Conservation (phyloP, 1,140 invertebrate genomes). For the Mactra quadrangularis region DNA sequence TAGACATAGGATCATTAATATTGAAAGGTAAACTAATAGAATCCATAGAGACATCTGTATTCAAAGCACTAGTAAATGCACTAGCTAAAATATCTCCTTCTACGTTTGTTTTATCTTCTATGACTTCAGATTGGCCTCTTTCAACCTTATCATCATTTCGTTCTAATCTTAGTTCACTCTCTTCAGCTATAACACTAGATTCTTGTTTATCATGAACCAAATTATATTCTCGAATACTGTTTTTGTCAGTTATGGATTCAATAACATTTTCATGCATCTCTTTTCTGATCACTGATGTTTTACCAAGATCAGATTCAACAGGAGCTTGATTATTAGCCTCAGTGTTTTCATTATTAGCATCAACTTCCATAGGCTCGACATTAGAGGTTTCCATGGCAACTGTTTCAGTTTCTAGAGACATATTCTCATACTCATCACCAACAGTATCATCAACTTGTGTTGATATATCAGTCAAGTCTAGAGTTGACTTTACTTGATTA, state of each 20-base stretch:
- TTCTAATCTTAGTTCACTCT: background rate
- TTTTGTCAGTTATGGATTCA: background rate
- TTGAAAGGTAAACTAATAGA: slow-evolving; percentile 22
- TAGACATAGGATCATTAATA: background rate
- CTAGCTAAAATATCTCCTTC: slow-evolving; percentile 47
- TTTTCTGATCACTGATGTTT: no score
- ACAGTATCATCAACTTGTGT: no score
- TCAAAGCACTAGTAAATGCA: slow-evolving; percentile 40
- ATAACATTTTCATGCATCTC: background rate
- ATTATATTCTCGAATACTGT: background rate
- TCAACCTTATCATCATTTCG: background rate
- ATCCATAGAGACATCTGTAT: slow-evolving; percentile 48
- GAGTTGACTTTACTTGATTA: no score
- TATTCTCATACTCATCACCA: no score
- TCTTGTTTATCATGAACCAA: background rate
- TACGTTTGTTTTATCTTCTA: background rate
- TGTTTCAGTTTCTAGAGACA: background rate
- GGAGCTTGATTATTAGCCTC: no score
- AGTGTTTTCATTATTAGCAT: no score
- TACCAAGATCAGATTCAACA: no score
- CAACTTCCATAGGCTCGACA: background rate
- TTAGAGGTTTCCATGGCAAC: background rate
- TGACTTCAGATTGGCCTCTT: no score
- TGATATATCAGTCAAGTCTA: no score
- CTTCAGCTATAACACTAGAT: background rate